Percentiles rank a stretch among this genome's conserved stretches.
Evolutionary conservation across 2,797 vertebrate species (phyloP).

Genomic region (Parotocinclus haroldoi): DNA sequence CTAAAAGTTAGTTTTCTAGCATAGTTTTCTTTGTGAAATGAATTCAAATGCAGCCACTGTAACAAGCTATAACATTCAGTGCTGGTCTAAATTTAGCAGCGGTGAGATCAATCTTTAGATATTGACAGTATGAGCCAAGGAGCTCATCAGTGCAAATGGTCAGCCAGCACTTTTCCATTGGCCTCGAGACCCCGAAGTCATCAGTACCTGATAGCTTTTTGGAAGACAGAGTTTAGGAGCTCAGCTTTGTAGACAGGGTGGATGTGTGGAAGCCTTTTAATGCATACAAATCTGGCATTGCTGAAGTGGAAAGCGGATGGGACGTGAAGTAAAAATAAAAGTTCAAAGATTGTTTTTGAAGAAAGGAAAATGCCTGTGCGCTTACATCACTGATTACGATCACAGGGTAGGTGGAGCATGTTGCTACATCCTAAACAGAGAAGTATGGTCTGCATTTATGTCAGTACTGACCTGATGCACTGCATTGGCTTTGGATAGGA

Average conservation of each 20-base stretch:
- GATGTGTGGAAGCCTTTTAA: background rate
- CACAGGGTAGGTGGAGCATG: background rate
- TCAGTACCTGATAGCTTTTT: slow-evolving; percentile 16
- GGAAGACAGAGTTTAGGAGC: slow-evolving; percentile 23
- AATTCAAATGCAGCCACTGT: slow-evolving; percentile 16
- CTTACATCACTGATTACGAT: background rate
- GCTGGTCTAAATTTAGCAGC: slow-evolving; percentile 38
- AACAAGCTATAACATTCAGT: slow-evolving; percentile 16
- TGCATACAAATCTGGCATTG: slow-evolving; percentile 7
- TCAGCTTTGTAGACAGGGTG: background rate
- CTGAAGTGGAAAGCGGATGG: background rate
- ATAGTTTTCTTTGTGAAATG: background rate
- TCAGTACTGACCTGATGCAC: too few species aligned
- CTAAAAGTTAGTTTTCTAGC: background rate
- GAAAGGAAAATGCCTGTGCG: background rate
- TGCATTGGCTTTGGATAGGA: too few species aligned
- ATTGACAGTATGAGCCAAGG: slow-evolving; percentile 29
- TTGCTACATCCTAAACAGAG: too few species aligned
- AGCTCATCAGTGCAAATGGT: slow-evolving; percentile 10
- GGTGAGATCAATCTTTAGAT: slow-evolving; percentile 26
- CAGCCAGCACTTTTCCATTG: slow-evolving; percentile 28
- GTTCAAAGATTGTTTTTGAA: background rate
- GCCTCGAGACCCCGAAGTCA: slow-evolving; percentile 21
- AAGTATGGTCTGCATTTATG: too few species aligned
- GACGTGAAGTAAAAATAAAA: background rate